A percentile compares a stretch with the other conserved stretches of the same genome.
These are phyloP conservation scores for Drosophila bocqueti DNA, from an alignment of 1,140 invertebrate genomes.

Conservation along the genomic window DNA sequence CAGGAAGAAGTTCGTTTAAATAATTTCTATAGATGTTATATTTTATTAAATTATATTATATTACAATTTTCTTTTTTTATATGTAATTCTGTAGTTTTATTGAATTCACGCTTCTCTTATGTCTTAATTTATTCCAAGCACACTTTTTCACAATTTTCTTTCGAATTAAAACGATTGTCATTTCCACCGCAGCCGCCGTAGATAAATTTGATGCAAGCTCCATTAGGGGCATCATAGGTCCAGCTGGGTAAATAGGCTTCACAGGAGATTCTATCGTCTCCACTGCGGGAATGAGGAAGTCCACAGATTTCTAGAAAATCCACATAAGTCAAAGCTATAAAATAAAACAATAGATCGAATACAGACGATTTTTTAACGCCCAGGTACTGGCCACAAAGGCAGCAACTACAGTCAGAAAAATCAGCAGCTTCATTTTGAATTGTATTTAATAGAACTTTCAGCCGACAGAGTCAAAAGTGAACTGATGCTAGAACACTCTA, in stretches of 20 bases:
- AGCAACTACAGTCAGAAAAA: constrained; percentile 22
- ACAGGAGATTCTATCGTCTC: constrained; percentile 39
- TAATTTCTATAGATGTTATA: not conserved
- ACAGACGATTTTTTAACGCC: constrained; percentile 51
- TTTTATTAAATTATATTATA: not conserved
- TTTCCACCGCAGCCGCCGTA: constrained; percentile 95
- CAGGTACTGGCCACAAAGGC: constrained; percentile 14
- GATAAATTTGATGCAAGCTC: constrained; percentile 90
- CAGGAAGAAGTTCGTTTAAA: not conserved
- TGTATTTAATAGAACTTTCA: not conserved
- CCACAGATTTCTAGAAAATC: constrained; percentile 39
- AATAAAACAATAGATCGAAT: not conserved
- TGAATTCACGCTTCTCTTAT: no score
- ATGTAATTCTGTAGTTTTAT: not conserved
- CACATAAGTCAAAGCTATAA: not conserved
- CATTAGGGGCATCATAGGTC: constrained; percentile 88
- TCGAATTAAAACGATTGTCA: constrained; percentile 90
- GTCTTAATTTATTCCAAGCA: constrained; percentile 42
- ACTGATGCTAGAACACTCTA: constrained; percentile 9
- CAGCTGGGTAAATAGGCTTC: constrained; percentile 60
- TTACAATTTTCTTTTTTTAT: not conserved
- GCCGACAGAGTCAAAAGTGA: not conserved
- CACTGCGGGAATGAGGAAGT: constrained; percentile 34
- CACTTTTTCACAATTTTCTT: constrained; percentile 40
- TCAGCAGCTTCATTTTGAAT: constrained; percentile 48